Evolutionary conservation across 2,113 vertebrate genomes (phyloP), one percentile per base, ranked within the genome.

Genomic region (Gasterosteus nipponicus): DNA sequence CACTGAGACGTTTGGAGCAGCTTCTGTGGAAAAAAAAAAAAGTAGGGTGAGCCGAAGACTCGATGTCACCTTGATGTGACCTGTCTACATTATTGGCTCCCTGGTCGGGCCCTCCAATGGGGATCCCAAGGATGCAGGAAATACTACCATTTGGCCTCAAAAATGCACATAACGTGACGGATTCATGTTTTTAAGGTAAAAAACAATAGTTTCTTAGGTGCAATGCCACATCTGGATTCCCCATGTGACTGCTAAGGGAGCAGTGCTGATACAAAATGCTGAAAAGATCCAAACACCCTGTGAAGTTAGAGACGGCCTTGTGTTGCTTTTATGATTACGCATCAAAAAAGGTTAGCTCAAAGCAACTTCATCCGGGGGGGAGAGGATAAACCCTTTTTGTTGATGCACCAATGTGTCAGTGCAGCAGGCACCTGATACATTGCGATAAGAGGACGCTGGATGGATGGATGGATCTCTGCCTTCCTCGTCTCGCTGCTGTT

Each of bases 201-300:
- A 10, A n/a, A 12, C 11, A 1, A 1, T 77, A 42, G 46, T 49
- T 57, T 19, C n/a, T 18, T 4, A 35, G 71, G 35, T 57, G 26
- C 9, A 12, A n/a, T 46, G 14, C 33, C 47, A 64, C 42, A 73
- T 87, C 53, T 69, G 65, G 61, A 80, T 82, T 79, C 69, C 63
- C 63, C 15, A 7, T 41, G 26, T 39, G 77, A 19, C 53, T 10
- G 29, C 47, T 46, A 46, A 29, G 39, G 60, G 33, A 41, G 49
- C 2, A 4, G 12, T 38, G 75, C 67, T 72, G 77, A 69, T 68
- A 62, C 66, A 73, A 33, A 9, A 59, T 31, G 47, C 58, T 76
- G 3, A 26, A 56, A 51, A 69, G 72, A 70, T 33, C 59, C 2
- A 47, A 59, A 65, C 29, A 56, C 69, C 67, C 49, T 38, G 54